Evolutionary conservation across 1,140 invertebrate genomes (phyloP), one percentile per base, ranked within the genome.

Genomic region (Teleopsis dalmanni): DNA sequence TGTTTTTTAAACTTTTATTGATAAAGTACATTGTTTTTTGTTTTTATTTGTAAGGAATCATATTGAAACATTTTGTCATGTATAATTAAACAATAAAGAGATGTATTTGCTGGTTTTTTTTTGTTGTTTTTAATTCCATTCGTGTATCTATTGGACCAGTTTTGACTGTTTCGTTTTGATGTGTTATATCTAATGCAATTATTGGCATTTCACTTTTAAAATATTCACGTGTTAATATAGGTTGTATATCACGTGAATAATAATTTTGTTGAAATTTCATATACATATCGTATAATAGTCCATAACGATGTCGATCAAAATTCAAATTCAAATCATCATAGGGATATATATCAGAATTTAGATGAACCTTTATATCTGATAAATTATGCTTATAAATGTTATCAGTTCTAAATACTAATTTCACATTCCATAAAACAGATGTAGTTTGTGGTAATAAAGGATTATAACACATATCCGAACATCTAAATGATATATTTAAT

Each of bases 241-340:
- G 37, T 38, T 38, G 37, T 7, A n/a, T 19, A 38, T 9, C n/a
- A 23, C 37, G 37, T 38, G 56, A 22, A 50, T 41, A 43, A 62
- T 55, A 42, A n/a, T 8, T 47, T 48, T 48, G 37, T 26, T 50
- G 41, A 34, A 50, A 50, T 26, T 44, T 50, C 11, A 25, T 11
- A 37, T 44, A 50, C 48, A 44, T 50, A 26, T 50, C 40, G 29
- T 50, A 50, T 27, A 50, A 23, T 23, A 50, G 6, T 19, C 40
- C 48, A 44, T 37, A 44, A 1, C 31, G 40, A 37, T 50, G 43
- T 29, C 27, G 14, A 16, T 41, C 36, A 35, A 49, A 49, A 14
- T 57, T 42, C 10, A 57, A 23, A 49, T 59, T 49, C 23, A 64
- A 37, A 49, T 64, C 51, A 25, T 67, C 52, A 50, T 65, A 60